A percentile compares a stretch with the other conserved stretches of the same genome.
Conservation (phyloP, 2,888 invertebrate species). For the Polydesmus complanatus region DNA sequence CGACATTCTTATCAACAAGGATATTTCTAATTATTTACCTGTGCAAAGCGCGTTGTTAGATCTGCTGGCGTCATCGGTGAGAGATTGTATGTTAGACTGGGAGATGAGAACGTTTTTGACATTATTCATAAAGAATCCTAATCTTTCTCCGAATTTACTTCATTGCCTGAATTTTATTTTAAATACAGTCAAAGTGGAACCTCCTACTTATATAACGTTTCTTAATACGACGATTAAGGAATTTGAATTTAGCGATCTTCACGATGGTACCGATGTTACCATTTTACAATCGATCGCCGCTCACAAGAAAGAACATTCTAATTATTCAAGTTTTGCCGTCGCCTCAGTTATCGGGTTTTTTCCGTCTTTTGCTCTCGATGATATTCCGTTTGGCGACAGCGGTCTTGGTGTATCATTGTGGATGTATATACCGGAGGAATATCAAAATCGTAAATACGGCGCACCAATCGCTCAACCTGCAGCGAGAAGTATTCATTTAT, state of each 20-base stretch:
- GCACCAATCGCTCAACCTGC: too few relatives aligned
- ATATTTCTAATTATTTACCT: not conserved
- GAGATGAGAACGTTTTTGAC: constrained; percentile 1
- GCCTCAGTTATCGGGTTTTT: not conserved
- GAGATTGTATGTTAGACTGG: not conserved
- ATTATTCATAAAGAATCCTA: not conserved
- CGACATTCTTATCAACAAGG: not conserved
- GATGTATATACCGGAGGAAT: not conserved
- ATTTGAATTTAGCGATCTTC: not conserved
- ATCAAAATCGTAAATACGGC: not conserved
- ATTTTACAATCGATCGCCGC: not conserved
- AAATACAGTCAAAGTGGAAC: not conserved
- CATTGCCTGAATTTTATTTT: not conserved
- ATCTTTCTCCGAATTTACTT: not conserved
- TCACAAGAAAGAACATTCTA: not conserved
- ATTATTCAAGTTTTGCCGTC: not conserved
- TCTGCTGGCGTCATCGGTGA: not conserved
- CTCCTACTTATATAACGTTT: not conserved
- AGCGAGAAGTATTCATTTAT: not conserved
- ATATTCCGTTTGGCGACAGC: not conserved
- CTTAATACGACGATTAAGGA: not conserved
- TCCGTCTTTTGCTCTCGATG: not conserved
- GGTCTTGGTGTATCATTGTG: not conserved
- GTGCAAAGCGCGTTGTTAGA: not conserved
- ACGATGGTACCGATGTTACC: not conserved